Base-by-base conservation (phyloP, 1,140 invertebrate genomes). In the Aradophagus sp. region DNA sequence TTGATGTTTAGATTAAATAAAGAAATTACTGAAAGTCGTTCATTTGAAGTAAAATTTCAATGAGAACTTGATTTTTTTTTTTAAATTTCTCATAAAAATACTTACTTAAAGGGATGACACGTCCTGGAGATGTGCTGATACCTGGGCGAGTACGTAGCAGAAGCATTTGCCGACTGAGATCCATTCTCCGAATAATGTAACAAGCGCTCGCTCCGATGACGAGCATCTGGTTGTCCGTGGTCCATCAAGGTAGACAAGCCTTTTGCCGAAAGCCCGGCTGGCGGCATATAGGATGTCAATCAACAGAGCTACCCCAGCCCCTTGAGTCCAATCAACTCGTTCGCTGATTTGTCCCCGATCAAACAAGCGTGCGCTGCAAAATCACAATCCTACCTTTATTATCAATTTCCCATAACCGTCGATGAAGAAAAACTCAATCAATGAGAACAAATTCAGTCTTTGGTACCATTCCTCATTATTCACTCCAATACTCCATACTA, bases 171-270 rank as follows among this genome's bases (percentile, higher is more conserved):
- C 76, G 77, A 58, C 44, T 56, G 62, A 65, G 80, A 83, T 77
- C 83, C 83, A 86, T 86, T 85, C 79, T 86, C 83, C 61, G 83
- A 62, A 66, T 83, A 84, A 20, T 80, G 69, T 78, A 83, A 53
- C 75, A 80, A 83, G 36, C 80, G 84, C 83, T 86, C 83, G 82
- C 77, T 84, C 77, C 81, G 83, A 84, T 84, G 81, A 84, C 83
- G 84, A 85, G 84, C 83, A 78, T 86, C 83, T 34, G 82, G 83
- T 81, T 85, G 83, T 84, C 84, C 83, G 84, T 84, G 83, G 81
- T 86, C 83, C 84, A 86, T 86, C 79, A 86, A 85, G 77, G 74
- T 83, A 83, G 80, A 83, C 78, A 84, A 84, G 77, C 83, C 83
- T 84, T 79, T 83, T 38, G 83, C 82, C 81, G 82, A 84, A 76